Base-by-base conservation (phyloP, 2,888 invertebrate species). In the Noctua janthina region DNA sequence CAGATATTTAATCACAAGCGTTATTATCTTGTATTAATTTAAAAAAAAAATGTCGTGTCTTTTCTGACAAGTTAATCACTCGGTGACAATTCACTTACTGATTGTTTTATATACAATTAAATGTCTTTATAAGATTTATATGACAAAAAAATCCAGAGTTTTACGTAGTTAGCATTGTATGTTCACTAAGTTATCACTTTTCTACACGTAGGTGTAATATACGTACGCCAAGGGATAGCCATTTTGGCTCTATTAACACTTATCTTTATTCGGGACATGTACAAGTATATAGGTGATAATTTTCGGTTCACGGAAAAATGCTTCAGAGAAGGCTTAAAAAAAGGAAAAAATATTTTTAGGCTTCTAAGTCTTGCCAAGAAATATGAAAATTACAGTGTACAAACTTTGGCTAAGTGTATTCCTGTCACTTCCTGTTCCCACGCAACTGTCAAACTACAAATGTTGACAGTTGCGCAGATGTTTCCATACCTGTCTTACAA, bases 191-290 rank as follows among this genome's bases (percentile, higher is more conserved):
- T 88, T 81, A 81, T n/a, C 82, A 76, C 69, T 62, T 81, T 78
- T 88, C 59, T 64, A 69, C 75, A 56, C 56, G 29, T 43, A 82
- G 39, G 74, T 77, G 76, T 76, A 74, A 82, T 46, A 46, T 64
- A 67, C 8, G 4, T 5, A 39, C 4, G 43, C 2, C 10, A 69
- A 70, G 78, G 72, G 77, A 78, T 70, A 67, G 13, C 64, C 35
- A 73, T 76, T 74, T 88, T 85, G 82, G 82, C 13, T 66, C 13
- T 54, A 86, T 86, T 86, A 86, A 62, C 86, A 86, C 76, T 67
- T 71, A 43, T 68, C 75, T 79, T 46, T 76, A 84, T 79, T 84
- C 46, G 87, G 87, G 35, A 1, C 78, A n/a, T 51, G 23, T 17
- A 39, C 39, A 39, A 39, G 39, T 39, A 39, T 39, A 39, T 35